These are phyloP conservation scores for Eupelmus urozonus DNA, from an alignment of 2,888 invertebrate species.

Conservation along the genomic window DNA sequence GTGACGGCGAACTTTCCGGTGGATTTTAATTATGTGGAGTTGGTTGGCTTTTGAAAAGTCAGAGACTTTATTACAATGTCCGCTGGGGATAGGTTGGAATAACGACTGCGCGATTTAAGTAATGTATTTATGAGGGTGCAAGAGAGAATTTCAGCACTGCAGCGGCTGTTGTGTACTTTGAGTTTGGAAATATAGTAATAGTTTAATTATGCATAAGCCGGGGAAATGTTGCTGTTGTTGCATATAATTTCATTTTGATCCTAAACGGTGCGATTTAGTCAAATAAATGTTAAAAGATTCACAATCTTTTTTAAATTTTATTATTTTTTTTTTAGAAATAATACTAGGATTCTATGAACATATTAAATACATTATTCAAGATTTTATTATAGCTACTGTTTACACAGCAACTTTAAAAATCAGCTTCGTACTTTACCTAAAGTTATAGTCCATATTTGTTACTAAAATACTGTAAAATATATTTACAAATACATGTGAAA, in stretches of 20 bases:
- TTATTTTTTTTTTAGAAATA: too few species aligned
- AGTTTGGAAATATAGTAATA: not conserved
- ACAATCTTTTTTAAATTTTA: too few species aligned
- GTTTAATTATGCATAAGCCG: not conserved
- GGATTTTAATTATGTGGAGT: slow-evolving; percentile 48
- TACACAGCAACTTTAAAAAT: too few species aligned
- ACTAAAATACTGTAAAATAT: too few species aligned
- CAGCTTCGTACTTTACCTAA: too few species aligned
- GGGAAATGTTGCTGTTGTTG: not conserved
- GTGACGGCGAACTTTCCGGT: slow-evolving; percentile 41
- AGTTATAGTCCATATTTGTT: too few species aligned
- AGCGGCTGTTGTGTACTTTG: not conserved
- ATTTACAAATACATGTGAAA: too few species aligned
- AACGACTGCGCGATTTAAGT: slow-evolving; percentile 33
- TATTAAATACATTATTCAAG: too few species aligned
- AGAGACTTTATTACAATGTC: slow-evolving; percentile 32
- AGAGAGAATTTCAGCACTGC: not conserved
- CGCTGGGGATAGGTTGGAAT: not conserved
- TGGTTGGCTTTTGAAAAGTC: slow-evolving; percentile 25
- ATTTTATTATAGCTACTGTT: too few species aligned
- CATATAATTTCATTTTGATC: not conserved
- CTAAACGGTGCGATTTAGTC: too few species aligned
- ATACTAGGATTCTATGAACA: too few species aligned
- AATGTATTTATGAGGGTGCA: slow-evolving; percentile 15
- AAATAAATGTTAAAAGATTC: too few species aligned